phyloP scores from a whole-genome alignment of 2,113 vertebrate genomes.

The Porphyrio hochstetteri region DNA sequence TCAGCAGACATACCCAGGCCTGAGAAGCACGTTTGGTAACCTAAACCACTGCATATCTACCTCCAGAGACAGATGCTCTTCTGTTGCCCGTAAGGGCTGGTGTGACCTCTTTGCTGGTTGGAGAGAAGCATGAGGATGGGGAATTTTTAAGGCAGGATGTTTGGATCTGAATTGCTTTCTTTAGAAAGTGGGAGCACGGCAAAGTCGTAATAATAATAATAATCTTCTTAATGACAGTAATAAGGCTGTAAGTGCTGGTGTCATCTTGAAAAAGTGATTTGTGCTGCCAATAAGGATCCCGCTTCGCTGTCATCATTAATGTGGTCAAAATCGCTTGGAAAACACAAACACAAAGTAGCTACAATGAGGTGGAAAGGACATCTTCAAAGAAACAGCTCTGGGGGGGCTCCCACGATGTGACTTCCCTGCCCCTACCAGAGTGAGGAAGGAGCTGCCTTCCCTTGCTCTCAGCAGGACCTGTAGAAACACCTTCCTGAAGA shows the following conservation, averaged over 20 bases:
- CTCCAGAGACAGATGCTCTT: background rate
- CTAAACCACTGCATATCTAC: background rate
- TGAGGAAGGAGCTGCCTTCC: background rate
- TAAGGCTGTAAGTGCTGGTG: slow-evolving; percentile 9
- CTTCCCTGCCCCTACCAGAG: background rate
- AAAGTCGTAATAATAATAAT: background rate
- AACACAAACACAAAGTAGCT: background rate
- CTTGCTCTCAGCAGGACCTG: background rate
- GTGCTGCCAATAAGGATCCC: slow-evolving; percentile 26
- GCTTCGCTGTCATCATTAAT: background rate
- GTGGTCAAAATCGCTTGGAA: background rate
- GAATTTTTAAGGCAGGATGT: slow-evolving; percentile 14
- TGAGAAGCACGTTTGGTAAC: background rate
- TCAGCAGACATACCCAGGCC: background rate
- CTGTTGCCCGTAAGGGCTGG: background rate
- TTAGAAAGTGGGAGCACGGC: background rate
- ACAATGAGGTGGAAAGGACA: background rate
- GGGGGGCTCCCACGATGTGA: background rate
- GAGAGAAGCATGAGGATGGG: slow-evolving; percentile 9
- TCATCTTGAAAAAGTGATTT: slow-evolving; percentile 36
- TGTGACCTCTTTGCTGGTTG: background rate
- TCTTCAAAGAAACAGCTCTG: background rate
- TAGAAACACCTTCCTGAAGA: background rate
- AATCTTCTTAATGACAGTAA: slow-evolving; percentile 38
- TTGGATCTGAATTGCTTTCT: slow-evolving; percentile 4